These are phyloP conservation scores for Hedychridium roseum DNA, from an alignment of 2,888 invertebrate species.

Conservation along the genomic window DNA sequence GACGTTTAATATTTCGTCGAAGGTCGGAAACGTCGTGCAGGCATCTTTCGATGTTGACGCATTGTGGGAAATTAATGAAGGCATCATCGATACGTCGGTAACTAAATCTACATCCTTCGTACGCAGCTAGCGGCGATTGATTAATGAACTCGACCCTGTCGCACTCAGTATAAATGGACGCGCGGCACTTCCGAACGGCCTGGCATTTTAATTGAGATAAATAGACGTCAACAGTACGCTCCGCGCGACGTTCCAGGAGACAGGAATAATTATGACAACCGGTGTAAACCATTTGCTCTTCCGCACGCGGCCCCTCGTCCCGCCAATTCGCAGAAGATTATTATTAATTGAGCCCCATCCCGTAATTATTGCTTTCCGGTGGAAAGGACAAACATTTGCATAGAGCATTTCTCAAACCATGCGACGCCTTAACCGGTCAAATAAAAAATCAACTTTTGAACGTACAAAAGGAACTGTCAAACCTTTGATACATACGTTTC, in stretches of 20 bases:
- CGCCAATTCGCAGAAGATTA: conserved; percentile 28
- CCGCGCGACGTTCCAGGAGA: conserved; percentile 13
- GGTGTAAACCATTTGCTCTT: no score
- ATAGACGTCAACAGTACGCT: conserved; percentile 22
- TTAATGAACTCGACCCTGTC: background rate
- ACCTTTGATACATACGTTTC: no score
- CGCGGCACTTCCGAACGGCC: conserved; percentile 7
- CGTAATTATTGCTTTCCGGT: conserved; percentile 9
- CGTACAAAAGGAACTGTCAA: no score
- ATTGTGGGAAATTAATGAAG: no score
- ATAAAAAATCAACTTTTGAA: no score
- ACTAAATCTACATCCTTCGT: no score
- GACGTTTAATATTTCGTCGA: no score
- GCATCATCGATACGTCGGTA: no score
- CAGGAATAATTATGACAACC: conserved; percentile 23
- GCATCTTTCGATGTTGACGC: no score
- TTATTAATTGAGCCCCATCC: conserved; percentile 27
- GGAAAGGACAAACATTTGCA: background rate
- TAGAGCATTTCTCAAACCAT: background rate
- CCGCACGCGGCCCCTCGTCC: conserved; percentile 22
- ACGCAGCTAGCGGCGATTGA: no score
- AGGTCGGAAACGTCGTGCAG: no score
- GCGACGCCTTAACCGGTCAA: no score
- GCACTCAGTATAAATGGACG: background rate
- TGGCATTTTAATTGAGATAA: conserved; percentile 34